phyloP scores from a whole-genome alignment of 92 coral and sea anemone genomes.

The Zoanthus sansibaricus region DNA sequence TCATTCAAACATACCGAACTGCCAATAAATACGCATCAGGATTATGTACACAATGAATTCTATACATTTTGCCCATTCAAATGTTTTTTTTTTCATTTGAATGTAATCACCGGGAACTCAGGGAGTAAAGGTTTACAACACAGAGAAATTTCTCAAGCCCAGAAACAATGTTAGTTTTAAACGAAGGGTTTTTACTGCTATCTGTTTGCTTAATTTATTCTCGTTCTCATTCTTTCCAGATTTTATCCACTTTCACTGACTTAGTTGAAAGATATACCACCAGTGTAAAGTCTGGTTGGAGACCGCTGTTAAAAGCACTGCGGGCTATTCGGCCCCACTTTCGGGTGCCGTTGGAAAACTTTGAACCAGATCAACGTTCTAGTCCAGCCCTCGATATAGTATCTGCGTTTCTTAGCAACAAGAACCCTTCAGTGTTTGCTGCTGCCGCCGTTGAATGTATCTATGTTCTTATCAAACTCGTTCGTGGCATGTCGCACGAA shows the following conservation, averaged over 20 bases:
- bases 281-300: slow-evolving; percentile 97
- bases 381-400: slow-evolving; percentile 83
- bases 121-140: no score
- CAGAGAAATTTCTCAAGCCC: no score
- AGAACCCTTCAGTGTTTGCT: slow-evolving; percentile 95
- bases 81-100: no score
- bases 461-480: slow-evolving; percentile 85
- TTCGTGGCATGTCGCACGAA: slow-evolving; percentile 80
- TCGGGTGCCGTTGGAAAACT: slow-evolving; percentile 57
- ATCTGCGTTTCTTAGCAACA: slow-evolving; percentile 85
- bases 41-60: no score
- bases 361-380: slow-evolving; percentile 73
- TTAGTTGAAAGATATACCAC: slow-evolving; percentile 81
- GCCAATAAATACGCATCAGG: no score
- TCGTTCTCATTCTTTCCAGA: slow-evolving; percentile 51
- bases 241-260: slow-evolving; percentile 74
- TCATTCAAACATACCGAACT: no score
- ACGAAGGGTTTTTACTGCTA: no score
- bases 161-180: no score
- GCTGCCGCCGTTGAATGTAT: slow-evolving; percentile 94
- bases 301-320: slow-evolving; percentile 82
- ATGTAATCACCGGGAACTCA: no score
- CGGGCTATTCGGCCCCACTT: slow-evolving; percentile 71
- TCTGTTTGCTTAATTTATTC: neutral
- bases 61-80: no score